Conservation (phyloP, 2,888 invertebrate genomes). For the Morinoia aosen region DNA sequence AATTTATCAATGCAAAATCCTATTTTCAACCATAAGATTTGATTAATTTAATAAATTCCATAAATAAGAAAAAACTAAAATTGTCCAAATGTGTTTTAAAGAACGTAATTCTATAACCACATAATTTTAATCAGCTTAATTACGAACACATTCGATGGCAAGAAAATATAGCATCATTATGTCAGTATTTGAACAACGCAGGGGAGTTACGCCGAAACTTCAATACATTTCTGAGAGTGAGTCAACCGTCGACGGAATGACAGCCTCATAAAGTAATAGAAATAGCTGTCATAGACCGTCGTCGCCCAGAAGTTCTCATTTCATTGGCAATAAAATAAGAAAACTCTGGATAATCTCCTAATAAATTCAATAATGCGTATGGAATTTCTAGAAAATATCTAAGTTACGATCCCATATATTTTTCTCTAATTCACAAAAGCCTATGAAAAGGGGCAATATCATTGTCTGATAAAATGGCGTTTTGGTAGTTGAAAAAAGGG, state of each 20-base stretch:
- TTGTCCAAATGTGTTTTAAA: not conserved
- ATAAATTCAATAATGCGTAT: not conserved
- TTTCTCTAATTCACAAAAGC: not conserved
- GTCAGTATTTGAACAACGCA: no score
- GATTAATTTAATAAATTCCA: not conserved
- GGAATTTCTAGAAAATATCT: not conserved
- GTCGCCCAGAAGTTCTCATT: not conserved
- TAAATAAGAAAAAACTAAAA: not conserved
- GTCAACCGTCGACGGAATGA: not conserved
- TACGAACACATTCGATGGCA: no score
- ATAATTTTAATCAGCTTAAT: no score
- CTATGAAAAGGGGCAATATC: not conserved
- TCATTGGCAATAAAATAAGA: not conserved
- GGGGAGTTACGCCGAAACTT: no score
- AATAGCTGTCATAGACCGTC: not conserved
- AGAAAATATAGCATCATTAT: no score
- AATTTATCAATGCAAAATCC: not conserved
- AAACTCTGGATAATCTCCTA: not conserved
- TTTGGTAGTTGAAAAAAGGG: not conserved
- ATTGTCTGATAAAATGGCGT: not conserved
- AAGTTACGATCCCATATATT: not conserved
- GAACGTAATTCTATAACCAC: no score
- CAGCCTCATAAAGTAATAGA: not conserved
- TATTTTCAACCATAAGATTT: not conserved
- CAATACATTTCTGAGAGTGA: not conserved